Base-by-base conservation (phyloP, 2,113 vertebrate species). In the Riparia riparia region DNA sequence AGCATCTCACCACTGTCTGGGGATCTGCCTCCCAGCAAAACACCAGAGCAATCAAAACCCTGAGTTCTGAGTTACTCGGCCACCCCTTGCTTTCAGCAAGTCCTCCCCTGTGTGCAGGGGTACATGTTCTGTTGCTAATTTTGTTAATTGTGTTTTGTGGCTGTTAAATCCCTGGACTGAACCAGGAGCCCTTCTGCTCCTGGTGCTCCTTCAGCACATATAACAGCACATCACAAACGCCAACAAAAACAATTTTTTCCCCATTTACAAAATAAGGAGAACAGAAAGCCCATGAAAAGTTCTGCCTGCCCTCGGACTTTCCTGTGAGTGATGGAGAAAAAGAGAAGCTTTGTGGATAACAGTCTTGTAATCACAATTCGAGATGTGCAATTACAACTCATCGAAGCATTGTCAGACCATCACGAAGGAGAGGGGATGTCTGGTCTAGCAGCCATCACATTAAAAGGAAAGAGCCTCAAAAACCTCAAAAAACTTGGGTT, bases 181-280 rank as follows among this genome's bases (percentile, higher is more conserved):
- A 69, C 45, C 7, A 24, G 64, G 56, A 58, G 49, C 24, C 25
- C 26, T 66, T 71, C 63, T 61, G 20, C 7, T n/a, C 29, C 58
- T 8, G 15, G 26, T 29, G 49, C 22, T 73, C 14, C 60, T 87
- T 32, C 20, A 84, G 34, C 12, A 12, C 29, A 4, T 5, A 2
- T 0, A 76, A 45, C 7, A n/a, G 1, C 32, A 31, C 0, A 1
- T 10, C 34, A 68, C 16, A 34, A 31, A n/a, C n/a, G n/a, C 31
- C 9, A 45, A 32, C 19, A 34, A 26, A 26, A 86, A 34, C 2
- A 2, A 6, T 2, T 19, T 61, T 44, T 68, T 17, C 29, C 21
- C 10, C 3, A 1, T 39, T 83, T 16, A 28, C 18, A 86, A 26
- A 80, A 26, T 1, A 12, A 54, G 19, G 21, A 31, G 26, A 88